These are phyloP conservation scores for Micronycteris hirsuta DNA, from an alignment of 2,113 vertebrate species.

Conservation along the genomic window DNA sequence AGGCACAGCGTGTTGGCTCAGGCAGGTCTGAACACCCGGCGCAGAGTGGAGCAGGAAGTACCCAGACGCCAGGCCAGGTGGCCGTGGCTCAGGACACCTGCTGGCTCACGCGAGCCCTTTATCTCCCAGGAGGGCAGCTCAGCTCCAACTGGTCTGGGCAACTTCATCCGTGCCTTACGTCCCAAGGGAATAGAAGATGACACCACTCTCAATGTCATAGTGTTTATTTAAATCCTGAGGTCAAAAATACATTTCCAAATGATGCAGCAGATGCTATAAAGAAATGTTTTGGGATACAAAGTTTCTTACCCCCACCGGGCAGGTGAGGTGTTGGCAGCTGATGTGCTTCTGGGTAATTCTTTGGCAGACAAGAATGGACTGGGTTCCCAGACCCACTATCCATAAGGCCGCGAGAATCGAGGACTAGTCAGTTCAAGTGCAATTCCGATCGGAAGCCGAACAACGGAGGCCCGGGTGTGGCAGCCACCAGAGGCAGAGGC, in stretches of 20 bases:
- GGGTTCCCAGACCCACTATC: slow-evolving; percentile 51
- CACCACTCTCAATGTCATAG: neutral
- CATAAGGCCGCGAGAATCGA: slow-evolving; percentile 3
- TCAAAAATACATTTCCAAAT: slow-evolving; percentile 38
- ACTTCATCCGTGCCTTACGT: accelerated
- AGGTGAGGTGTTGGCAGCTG: neutral
- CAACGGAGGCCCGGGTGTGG: neutral
- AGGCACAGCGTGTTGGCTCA: accelerated
- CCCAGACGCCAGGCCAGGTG: neutral
- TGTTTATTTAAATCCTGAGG: slow-evolving; percentile 80
- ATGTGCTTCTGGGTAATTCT: slow-evolving; percentile 65
- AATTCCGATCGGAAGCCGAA: slow-evolving; percentile 22
- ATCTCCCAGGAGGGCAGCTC: neutral
- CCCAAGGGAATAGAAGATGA: neutral
- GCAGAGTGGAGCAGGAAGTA: accelerated
- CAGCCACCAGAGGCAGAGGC: neutral
- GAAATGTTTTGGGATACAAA: slow-evolving; percentile 9
- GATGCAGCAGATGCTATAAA: slow-evolving; percentile 20
- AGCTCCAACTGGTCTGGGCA: accelerated
- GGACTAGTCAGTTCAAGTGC: slow-evolving; percentile 64
- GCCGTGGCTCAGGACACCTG: neutral
- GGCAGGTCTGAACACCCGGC: neutral
- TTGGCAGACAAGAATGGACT: slow-evolving; percentile 67
- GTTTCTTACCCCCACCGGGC: neutral
- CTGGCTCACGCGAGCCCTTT: neutral